A percentile compares a stretch with the other conserved stretches of the same genome.
phyloP scores from a whole-genome alignment of 2,797 vertebrate genomes.

The Eremophila alpestris region DNA sequence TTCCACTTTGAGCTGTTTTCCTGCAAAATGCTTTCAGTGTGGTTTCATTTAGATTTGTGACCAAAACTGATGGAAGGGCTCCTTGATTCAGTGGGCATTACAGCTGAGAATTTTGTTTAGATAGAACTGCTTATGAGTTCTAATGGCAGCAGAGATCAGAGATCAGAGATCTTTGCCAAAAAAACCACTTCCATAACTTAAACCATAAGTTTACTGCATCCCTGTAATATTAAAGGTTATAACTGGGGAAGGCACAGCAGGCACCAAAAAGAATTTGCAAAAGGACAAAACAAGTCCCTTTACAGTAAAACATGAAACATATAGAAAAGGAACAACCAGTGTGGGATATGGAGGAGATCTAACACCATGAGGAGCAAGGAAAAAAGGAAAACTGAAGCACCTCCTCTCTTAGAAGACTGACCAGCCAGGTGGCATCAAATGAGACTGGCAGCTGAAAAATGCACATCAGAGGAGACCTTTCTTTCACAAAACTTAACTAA shows the following conservation, averaged over 20 bases:
- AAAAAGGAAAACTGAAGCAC: not conserved
- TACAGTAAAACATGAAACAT: not conserved
- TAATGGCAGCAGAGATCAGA: not conserved
- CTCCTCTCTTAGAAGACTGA: not conserved
- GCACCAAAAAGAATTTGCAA: not conserved
- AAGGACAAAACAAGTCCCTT: not conserved
- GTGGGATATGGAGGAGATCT: not conserved
- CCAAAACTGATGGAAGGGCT: not conserved
- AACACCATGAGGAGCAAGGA: not conserved
- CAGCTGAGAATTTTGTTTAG: not conserved
- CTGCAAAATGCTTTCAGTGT: not conserved
- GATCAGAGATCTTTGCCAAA: not conserved
- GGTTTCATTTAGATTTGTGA: not conserved
- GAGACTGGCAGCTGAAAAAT: not conserved
- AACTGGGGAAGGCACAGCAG: not conserved
- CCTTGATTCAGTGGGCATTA: not conserved
- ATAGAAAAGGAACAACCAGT: not conserved
- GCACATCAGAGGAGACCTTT: not conserved
- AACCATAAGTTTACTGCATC: not conserved
- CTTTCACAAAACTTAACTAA: not conserved
- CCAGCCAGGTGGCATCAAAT: not conserved
- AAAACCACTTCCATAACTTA: not conserved
- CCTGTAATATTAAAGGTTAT: not conserved
- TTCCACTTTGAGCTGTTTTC: not conserved
- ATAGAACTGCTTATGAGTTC: not conserved